Conservation (phyloP, 2,113 vertebrate genomes). For the Bolborhynchus lineola region DNA sequence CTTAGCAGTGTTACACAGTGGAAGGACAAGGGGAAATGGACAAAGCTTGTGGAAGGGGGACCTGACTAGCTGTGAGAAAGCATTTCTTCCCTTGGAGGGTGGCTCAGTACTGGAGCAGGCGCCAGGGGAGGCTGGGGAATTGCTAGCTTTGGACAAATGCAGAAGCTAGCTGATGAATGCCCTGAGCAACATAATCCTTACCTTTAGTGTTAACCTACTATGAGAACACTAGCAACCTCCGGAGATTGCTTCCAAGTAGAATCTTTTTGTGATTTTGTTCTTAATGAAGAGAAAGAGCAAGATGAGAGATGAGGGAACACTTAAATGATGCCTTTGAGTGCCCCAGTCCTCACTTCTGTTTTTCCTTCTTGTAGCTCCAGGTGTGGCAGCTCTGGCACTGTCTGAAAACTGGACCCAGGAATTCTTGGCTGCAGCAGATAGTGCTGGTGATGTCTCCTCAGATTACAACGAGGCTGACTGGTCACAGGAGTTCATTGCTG, state of each 20-base stretch:
- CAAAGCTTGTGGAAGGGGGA: not conserved
- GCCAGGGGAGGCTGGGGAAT: not conserved
- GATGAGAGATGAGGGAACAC: not conserved
- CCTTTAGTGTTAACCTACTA: not conserved
- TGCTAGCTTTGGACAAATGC: not conserved
- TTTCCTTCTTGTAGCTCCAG: slow-evolving; percentile 80
- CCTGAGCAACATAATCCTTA: not conserved
- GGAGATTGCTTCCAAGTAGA: not conserved
- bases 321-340: not conserved
- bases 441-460: slow-evolving; percentile 76
- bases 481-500: slow-evolving; percentile 96
- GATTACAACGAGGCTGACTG: slow-evolving; percentile 92
- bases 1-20: not conserved
- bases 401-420: slow-evolving; percentile 95
- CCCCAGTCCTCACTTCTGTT: not conserved
- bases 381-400: slow-evolving; percentile 92
- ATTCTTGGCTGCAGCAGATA: slow-evolving; percentile 84
- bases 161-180: not conserved
- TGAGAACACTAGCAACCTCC: not conserved
- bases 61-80: not conserved
- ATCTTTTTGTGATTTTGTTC: not conserved
- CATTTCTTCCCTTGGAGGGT: not conserved
- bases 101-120: not conserved
- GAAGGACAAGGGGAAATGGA: not conserved
- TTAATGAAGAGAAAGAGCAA: not conserved